These are phyloP conservation scores for Lasioglossum leucozonium DNA, from an alignment of 2,888 invertebrate species.

Conservation along the genomic window DNA sequence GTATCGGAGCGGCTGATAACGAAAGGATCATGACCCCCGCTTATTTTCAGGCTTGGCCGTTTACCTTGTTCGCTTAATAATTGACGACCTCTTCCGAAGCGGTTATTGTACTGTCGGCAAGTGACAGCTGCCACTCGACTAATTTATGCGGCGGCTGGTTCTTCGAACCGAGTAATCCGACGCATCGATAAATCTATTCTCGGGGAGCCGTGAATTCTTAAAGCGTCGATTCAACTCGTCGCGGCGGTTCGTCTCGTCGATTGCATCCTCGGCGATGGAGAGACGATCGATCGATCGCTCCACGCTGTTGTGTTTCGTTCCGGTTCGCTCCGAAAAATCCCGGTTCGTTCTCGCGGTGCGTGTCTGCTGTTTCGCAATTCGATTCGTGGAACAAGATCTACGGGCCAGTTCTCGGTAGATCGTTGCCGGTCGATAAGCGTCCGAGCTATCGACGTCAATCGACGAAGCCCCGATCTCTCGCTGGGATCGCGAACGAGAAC, in stretches of 20 bases:
- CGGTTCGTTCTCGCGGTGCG: background rate
- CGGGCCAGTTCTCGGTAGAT: background rate
- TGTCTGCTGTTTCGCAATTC: background rate
- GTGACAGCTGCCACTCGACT: slow-evolving; percentile 36
- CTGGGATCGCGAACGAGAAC: background rate
- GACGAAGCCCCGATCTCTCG: background rate
- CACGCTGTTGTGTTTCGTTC: background rate
- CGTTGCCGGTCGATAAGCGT: background rate
- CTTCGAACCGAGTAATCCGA: slow-evolving; percentile 34
- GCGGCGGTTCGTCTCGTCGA: background rate
- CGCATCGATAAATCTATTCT: slow-evolving; percentile 46
- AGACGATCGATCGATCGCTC: background rate
- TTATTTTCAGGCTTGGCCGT: slow-evolving; percentile 27
- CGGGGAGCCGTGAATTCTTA: slow-evolving; percentile 24
- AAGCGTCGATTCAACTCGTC: slow-evolving; percentile 19
- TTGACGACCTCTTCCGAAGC: slow-evolving; percentile 1
- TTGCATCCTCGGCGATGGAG: background rate
- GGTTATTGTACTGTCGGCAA: slow-evolving; percentile 23
- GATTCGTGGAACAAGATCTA: background rate
- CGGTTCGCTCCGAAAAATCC: background rate
- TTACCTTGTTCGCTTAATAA: slow-evolving; percentile 11
- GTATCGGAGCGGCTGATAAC: background rate
- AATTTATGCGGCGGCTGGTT: slow-evolving; percentile 35
- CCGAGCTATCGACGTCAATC: background rate
- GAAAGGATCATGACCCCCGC: background rate